Conservation (phyloP, 2,113 vertebrate genomes). For the Saccopteryx leptura region DNA sequence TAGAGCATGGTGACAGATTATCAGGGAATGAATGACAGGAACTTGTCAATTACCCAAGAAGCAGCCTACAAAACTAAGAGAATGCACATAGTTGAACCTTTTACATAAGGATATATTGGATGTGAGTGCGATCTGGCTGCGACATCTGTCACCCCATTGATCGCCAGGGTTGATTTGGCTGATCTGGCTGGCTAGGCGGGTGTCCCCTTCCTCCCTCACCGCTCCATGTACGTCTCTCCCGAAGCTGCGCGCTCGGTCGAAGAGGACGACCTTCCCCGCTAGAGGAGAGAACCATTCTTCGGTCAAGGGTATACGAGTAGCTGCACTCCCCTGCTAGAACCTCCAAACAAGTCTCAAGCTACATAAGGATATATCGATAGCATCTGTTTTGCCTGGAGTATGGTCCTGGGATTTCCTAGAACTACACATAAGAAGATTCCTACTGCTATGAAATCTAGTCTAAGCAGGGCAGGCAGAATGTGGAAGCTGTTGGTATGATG, state of each 20-base stretch:
- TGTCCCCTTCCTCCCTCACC: too few species aligned
- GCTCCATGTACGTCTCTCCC: too few species aligned
- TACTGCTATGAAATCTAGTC: background rate
- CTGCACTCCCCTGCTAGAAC: too few species aligned
- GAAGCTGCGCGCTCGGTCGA: too few species aligned
- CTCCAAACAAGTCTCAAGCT: too few species aligned
- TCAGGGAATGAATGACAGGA: constrained; percentile 12
- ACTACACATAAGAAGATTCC: background rate
- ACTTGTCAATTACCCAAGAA: constrained; percentile 44
- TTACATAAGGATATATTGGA: background rate
- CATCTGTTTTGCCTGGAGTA: constrained; percentile 38
- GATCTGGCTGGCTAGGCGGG: too few species aligned
- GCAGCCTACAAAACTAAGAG: background rate
- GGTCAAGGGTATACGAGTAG: too few species aligned
- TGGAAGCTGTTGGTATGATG: background rate
- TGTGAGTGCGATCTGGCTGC: too few species aligned
- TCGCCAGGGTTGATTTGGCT: too few species aligned
- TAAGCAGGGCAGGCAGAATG: background rate
- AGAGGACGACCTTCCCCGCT: too few species aligned
- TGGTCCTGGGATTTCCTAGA: background rate
- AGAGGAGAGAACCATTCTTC: too few species aligned
- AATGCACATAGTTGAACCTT: background rate
- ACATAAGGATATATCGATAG: background rate
- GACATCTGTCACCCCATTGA: too few species aligned
- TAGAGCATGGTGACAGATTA: background rate